Conservation (phyloP, 2,797 vertebrate species). For the Crenichthys baileyi region DNA sequence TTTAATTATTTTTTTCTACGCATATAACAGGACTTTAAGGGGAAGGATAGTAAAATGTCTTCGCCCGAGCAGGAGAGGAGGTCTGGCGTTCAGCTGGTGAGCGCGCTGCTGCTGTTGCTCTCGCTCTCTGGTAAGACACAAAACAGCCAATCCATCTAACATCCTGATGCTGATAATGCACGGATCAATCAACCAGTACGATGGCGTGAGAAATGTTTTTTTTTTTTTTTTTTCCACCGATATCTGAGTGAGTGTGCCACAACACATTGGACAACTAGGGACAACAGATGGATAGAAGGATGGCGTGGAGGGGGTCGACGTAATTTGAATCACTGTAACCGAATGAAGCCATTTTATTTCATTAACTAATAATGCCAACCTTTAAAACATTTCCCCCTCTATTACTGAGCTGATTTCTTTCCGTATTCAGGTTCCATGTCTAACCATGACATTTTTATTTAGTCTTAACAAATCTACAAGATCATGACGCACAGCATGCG, state of each 20-base stretch:
- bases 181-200: conserved; percentile 10
- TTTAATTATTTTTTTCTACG: neutral
- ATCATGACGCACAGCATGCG: conserved; percentile 42
- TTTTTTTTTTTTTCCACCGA: neutral
- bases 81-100: conserved; percentile 52
- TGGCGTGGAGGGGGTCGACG: neutral
- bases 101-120: conserved; percentile 66
- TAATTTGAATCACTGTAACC: neutral
- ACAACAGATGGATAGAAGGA: neutral
- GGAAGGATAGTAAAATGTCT: conserved; percentile 60
- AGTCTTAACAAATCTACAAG: neutral
- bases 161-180: conserved; percentile 13
- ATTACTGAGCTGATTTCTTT: no score
- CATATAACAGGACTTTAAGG: neutral
- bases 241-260: neutral
- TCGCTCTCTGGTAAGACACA: conserved; percentile 71
- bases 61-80: conserved; percentile 53
- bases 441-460: neutral
- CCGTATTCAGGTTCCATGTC: neutral
- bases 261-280: neutral
- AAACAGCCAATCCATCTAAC: conserved; percentile 19
- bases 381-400: neutral
- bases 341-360: conserved; percentile 2
- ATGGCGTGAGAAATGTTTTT: no score
- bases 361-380: neutral